These are phyloP conservation scores for Ennomos quercinarius DNA, from an alignment of 2,888 invertebrate species.

Conservation along the genomic window DNA sequence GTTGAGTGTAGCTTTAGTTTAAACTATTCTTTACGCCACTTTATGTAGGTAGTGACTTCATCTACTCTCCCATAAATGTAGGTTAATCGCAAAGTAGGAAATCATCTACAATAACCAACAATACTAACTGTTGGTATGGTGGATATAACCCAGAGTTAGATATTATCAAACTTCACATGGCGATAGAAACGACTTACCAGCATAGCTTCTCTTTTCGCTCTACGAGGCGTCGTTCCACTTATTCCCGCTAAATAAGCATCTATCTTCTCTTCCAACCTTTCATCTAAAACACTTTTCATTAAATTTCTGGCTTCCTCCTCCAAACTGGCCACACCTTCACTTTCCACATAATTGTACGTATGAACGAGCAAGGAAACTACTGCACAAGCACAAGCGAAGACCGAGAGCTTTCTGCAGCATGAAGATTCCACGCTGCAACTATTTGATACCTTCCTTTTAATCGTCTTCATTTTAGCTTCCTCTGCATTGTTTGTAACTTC, in stretches of 20 bases:
- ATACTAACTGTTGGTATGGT: too few species aligned
- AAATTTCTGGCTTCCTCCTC: conserved; percentile 52
- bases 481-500: conserved; percentile 13
- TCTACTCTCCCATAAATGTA: too few species aligned
- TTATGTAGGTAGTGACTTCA: too few species aligned
- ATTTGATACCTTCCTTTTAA: conserved; percentile 46
- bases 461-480: conserved; percentile 38
- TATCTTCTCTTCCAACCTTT: conserved; percentile 64
- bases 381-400: conserved; percentile 70
- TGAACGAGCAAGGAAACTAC: conserved; percentile 69
- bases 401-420: conserved; percentile 66
- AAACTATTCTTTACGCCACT: too few species aligned
- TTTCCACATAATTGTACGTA: conserved; percentile 63
- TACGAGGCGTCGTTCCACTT: conserved; percentile 47
- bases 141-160: too few species aligned
- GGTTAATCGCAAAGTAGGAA: too few species aligned
- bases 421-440: conserved; percentile 42
- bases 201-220: conserved; percentile 75
- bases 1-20: too few species aligned
- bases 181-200: conserved; percentile 56
- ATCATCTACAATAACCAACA: too few species aligned
- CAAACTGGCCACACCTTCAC: conserved; percentile 37
- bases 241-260: conserved; percentile 61
- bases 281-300: conserved; percentile 59
- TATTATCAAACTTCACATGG: too few species aligned